phyloP scores from a whole-genome alignment of 2,797 vertebrate genomes.

The Pseudomugil gertrudae region DNA sequence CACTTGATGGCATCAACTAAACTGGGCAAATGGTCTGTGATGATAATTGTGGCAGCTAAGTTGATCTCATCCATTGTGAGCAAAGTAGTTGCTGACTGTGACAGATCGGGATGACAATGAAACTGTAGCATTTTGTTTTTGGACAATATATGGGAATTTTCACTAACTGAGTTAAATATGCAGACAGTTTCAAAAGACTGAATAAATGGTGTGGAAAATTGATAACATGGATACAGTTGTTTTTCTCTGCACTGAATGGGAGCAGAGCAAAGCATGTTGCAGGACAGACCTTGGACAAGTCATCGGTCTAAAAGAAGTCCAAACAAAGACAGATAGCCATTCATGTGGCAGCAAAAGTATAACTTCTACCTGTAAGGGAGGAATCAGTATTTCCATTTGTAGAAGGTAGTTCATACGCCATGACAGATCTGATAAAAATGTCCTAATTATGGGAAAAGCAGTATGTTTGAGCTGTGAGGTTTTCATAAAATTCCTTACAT shows the following conservation, averaged over 20 bases:
- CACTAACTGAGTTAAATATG: too few species aligned
- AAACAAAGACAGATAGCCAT: not conserved
- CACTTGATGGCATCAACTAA: not conserved
- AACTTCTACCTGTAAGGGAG: slow-evolving; percentile 5
- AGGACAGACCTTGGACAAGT: not conserved
- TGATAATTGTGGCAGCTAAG: not conserved
- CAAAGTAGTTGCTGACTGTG: not conserved
- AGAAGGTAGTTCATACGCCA: too few species aligned
- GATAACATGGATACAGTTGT: too few species aligned
- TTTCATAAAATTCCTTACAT: slow-evolving; percentile 6
- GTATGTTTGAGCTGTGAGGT: not conserved
- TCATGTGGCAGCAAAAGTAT: not conserved
- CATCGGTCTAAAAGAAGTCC: not conserved
- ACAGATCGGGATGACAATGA: not conserved
- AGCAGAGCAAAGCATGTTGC: too few species aligned
- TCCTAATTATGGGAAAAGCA: slow-evolving; percentile 24
- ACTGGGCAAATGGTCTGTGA: not conserved
- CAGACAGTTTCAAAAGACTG: too few species aligned
- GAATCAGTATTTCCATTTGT: too few species aligned
- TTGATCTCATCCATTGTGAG: too few species aligned
- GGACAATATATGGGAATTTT: too few species aligned
- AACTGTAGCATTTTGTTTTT: not conserved
- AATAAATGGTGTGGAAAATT: not conserved
- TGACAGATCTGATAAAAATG: slow-evolving; percentile 14
- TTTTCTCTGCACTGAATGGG: too few species aligned